Conservation (phyloP, 2,113 vertebrate species). For the Odocoileus hemionus region DNA sequence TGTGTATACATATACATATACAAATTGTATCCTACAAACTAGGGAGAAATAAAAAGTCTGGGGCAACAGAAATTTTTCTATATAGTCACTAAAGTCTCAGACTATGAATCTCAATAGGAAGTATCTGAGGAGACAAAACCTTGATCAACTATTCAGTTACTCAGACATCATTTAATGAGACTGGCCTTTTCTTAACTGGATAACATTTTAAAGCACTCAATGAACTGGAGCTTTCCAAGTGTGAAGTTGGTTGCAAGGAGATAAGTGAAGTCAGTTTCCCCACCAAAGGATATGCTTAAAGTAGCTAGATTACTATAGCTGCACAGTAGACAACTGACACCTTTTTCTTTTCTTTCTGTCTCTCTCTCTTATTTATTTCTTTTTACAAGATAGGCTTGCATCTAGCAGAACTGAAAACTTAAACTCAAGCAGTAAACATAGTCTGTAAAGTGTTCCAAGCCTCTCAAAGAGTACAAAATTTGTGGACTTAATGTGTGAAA, state of each 20-base stretch:
- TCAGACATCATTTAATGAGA: not conserved
- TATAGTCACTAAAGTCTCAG: not conserved
- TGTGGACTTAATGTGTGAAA: not conserved
- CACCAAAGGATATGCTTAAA: not conserved
- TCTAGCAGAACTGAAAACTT: not conserved
- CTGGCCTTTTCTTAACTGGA: not conserved
- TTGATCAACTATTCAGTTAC: not conserved
- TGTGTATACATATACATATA: fast-evolving
- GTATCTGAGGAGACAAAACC: not conserved
- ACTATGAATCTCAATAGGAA: not conserved
- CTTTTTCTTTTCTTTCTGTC: not conserved
- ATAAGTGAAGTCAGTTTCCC: not conserved
- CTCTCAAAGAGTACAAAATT: not conserved
- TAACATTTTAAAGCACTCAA: not conserved
- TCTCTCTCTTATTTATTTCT: not conserved
- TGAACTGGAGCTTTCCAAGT: not conserved
- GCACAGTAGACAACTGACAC: not conserved
- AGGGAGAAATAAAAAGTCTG: not conserved
- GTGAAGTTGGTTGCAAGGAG: not conserved
- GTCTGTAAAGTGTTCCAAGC: not conserved
- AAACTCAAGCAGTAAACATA: not conserved
- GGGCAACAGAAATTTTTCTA: not conserved
- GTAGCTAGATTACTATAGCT: not conserved
- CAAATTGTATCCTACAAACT: not conserved
- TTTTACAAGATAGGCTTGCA: not conserved